Conservation (phyloP, 2,888 invertebrate species). For the Lasioglossum lativentre region DNA sequence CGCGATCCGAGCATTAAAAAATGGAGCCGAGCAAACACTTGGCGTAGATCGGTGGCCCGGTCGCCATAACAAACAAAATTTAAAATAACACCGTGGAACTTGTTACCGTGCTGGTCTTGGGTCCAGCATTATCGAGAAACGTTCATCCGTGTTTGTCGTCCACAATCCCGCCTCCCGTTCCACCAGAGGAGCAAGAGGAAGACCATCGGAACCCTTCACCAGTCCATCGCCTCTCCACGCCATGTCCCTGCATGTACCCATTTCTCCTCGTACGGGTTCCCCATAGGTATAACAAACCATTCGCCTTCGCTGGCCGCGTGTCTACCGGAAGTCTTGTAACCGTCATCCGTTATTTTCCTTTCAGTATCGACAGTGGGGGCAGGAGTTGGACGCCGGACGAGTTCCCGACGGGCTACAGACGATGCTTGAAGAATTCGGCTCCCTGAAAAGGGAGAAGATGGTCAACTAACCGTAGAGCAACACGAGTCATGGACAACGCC, state of each 20-base stretch:
- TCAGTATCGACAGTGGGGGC: slow-evolving; percentile 93
- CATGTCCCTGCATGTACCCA: not conserved
- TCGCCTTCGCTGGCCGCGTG: slow-evolving; percentile 8
- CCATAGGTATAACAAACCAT: slow-evolving; percentile 27
- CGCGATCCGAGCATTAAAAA: slow-evolving; percentile 3
- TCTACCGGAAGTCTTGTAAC: slow-evolving; percentile 40
- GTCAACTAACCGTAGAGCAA: slow-evolving; percentile 62
- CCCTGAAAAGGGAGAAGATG: slow-evolving; percentile 88
- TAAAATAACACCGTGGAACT: slow-evolving; percentile 2
- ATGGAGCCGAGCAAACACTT: not conserved
- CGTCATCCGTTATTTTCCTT: slow-evolving; percentile 79
- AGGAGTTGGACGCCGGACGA: slow-evolving; percentile 92
- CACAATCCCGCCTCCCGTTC: not conserved
- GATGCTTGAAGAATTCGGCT: slow-evolving; percentile 90
- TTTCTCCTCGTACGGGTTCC: not conserved
- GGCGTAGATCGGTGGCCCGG: not conserved
- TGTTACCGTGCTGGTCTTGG: not conserved
- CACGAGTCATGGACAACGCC: slow-evolving; percentile 56
- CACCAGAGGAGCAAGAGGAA: not conserved
- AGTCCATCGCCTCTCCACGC: not conserved
- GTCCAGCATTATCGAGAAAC: slow-evolving; percentile 18
- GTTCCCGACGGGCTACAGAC: slow-evolving; percentile 92
- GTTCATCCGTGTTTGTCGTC: not conserved
- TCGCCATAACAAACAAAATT: not conserved
- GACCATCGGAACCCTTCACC: not conserved